phyloP scores from a whole-genome alignment of 2,888 invertebrate genomes.

The Nephrotoma appendiculata region DNA sequence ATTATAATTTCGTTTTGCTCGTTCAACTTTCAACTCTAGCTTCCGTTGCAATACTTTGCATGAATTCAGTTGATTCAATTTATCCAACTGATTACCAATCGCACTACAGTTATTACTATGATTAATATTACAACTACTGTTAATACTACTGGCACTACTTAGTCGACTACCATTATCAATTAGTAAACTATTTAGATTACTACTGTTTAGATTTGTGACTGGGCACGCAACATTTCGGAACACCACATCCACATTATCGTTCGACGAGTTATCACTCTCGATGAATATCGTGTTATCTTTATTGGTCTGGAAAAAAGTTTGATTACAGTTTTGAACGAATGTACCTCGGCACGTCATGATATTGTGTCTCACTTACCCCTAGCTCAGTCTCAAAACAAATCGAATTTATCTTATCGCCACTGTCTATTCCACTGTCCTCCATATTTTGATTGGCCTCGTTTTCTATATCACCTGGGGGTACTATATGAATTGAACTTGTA shows the following conservation, averaged over 20 bases:
- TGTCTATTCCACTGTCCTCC: constrained; percentile 31
- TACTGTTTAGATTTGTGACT: neutral
- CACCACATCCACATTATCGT: constrained; percentile 6
- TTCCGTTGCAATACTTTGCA: constrained; percentile 32
- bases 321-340: neutral
- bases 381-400: constrained; percentile 6
- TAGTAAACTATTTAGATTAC: neutral
- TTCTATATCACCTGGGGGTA: neutral
- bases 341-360: neutral
- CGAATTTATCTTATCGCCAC: constrained; percentile 22
- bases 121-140: constrained; percentile 5
- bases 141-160: constrained; percentile 12
- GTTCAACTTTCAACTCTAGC: constrained; percentile 31
- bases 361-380: neutral
- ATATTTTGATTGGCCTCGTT: constrained; percentile 12
- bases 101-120: neutral
- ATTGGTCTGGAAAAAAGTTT: neutral
- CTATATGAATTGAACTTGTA: too few relatives aligned
- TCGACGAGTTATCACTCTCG: constrained; percentile 11
- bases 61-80: constrained; percentile 24
- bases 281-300: neutral
- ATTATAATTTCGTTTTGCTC: constrained; percentile 29
- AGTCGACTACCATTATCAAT: constrained; percentile 17
- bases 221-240: neutral
- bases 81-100: constrained; percentile 5